These are phyloP conservation scores for Leptobrachium leishanense DNA, from an alignment of 2,113 vertebrate species.

Conservation along the genomic window DNA sequence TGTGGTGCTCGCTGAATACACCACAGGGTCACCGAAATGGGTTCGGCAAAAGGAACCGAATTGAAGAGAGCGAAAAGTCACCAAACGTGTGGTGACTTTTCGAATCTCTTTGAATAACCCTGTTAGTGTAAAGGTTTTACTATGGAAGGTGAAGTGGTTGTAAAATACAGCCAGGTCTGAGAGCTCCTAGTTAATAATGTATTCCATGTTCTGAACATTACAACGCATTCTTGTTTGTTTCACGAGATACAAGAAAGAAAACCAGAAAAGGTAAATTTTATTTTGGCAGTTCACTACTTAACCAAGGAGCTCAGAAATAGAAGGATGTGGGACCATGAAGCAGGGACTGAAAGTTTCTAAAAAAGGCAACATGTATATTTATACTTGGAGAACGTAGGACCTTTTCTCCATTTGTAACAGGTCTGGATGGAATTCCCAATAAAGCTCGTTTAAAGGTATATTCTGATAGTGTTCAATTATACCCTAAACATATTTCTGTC, in stretches of 20 bases:
- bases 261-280: conserved; percentile 2
- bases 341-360: conserved; percentile 2
- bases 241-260: background rate
- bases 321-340: conserved; percentile 3
- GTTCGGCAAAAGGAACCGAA: no score
- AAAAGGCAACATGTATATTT: conserved; percentile 17
- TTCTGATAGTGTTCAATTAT: no score
- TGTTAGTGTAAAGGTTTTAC: no score
- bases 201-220: conserved; percentile 7
- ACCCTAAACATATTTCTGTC: no score
- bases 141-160: background rate
- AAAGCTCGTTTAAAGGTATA: no score
- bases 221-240: conserved; percentile 1
- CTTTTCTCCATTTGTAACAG: no score
- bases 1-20: no score
- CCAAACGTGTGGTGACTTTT: no score
- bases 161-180: background rate
- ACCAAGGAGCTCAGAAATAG: conserved; percentile 15
- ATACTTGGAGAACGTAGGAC: background rate
- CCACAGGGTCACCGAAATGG: no score
- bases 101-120: no score
- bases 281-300: conserved; percentile 1
- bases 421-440: no score
- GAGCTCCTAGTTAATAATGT: background rate
- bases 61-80: no score